Percentiles rank a stretch among this genome's conserved stretches.
Conservation (phyloP, 2,888 invertebrate genomes). For the Hybos culiciformis region DNA sequence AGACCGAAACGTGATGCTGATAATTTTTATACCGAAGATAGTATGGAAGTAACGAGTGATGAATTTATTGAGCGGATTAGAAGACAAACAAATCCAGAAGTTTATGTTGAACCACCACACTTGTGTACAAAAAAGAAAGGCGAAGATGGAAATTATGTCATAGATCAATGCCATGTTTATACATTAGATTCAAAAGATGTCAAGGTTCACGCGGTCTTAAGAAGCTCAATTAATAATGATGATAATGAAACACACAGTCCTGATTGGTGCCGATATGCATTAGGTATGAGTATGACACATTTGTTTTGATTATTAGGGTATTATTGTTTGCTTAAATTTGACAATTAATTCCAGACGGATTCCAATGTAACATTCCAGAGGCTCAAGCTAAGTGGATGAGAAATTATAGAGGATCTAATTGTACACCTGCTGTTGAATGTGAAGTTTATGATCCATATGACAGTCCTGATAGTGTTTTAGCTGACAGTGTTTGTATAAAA, state of each 20-base stretch:
- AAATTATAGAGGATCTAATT: conserved; percentile 28
- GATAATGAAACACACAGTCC: conserved; percentile 29
- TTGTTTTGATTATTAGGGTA: not conserved
- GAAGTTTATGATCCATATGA: conserved; percentile 57
- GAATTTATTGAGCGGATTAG: conserved; percentile 19
- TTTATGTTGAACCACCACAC: conserved; percentile 41
- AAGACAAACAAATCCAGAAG: conserved; percentile 17
- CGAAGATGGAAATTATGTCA: conserved; percentile 18
- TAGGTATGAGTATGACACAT: conserved; percentile 33
- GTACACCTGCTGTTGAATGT: conserved; percentile 55
- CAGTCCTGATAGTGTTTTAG: conserved; percentile 48
- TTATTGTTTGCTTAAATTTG: not conserved
- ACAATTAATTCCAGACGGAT: conserved; percentile 33
- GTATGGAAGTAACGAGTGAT: conserved; percentile 21
- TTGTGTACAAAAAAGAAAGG: conserved; percentile 37
- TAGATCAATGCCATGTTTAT: conserved; percentile 45
- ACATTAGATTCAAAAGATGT: conserved; percentile 41
- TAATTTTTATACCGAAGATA: conserved; percentile 11
- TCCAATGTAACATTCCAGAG: conserved; percentile 49
- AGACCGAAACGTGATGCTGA: conserved; percentile 16
- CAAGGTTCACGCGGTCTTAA: conserved; percentile 40
- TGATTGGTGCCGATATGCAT: conserved; percentile 55
- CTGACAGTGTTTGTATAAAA: conserved; percentile 50
- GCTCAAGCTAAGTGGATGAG: conserved; percentile 34
- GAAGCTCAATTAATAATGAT: conserved; percentile 36